phyloP scores from a whole-genome alignment of 2,888 invertebrate genomes.

The Tenthredo mesomela region DNA sequence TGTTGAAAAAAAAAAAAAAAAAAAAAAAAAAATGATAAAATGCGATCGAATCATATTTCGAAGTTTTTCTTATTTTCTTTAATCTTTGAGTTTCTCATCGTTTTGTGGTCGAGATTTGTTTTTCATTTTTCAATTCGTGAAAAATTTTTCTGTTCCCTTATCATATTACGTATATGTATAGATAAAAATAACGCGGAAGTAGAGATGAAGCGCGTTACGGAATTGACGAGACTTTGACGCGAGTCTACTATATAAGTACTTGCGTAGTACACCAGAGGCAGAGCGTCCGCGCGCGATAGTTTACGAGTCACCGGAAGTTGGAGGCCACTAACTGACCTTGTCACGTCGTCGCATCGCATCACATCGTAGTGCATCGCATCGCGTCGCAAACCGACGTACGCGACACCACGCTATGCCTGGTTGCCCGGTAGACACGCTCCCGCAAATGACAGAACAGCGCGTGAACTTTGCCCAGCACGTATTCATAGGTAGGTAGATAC shows the following conservation, averaged over 20 bases:
- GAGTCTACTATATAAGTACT: background rate
- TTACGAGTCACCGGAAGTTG: conserved; percentile 73
- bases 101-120: no score
- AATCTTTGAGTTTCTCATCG: no score
- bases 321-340: conserved; percentile 77
- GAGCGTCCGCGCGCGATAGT: background rate
- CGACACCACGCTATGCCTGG: conserved; percentile 32
- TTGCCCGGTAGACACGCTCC: conserved; percentile 51
- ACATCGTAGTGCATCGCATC: conserved; percentile 54
- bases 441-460: conserved; percentile 17
- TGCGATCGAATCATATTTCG: background rate
- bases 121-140: no score
- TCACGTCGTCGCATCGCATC: conserved; percentile 66
- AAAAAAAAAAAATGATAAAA: background rate
- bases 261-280: background rate
- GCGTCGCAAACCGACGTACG: conserved; percentile 45
- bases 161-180: background rate
- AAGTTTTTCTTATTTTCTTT: no score
- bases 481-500: background rate
- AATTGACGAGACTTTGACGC: background rate
- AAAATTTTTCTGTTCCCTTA: no score
- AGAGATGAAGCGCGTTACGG: background rate
- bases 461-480: conserved; percentile 10
- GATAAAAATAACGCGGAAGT: background rate
- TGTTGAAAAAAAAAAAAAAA: no score